Base-by-base conservation (phyloP, 2,113 vertebrate species). In the Butastur rufipennis region DNA sequence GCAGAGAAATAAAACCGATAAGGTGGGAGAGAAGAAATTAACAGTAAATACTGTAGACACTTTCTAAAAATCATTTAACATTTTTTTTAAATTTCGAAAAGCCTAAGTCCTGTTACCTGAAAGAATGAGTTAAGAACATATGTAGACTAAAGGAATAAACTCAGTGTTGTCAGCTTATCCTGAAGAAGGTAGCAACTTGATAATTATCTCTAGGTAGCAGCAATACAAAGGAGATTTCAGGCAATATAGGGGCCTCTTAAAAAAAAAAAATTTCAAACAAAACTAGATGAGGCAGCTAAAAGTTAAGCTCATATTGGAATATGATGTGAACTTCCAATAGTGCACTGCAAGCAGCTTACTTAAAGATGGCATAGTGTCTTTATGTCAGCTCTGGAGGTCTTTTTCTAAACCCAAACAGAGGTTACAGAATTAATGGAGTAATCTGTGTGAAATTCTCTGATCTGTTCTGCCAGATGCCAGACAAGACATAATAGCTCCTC, bases 391-490 rank as follows among this genome's bases (percentile, higher is more conserved):
- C 88, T 82, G 71, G 58, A 90, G 71, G 62, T 47, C 79, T 79
- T 63, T 56, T 74, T 27, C 78, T 63, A 58, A 91, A 31, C 62
- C 72, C 91, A 80, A 55, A 62, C 75, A 85, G 75, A 80, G 52
- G 58, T 75, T 52, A 61, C 6, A 21, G 82, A 58, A 45, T 81
- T 93, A 58, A 74, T 65, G 65, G 59, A 81, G 50, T 79, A 74
- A 92, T 90, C 65, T 70, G 50, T 56, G 65, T 82, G 88, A 93
- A 90, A 78, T 56, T 81, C 77, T 91, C 59, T 9, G 4, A 81
- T 95, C 78, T 81, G 31, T 47, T 78, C 78, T 81, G 87, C 92
- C 81, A 93, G 90, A 84, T 89, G 72, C 81, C 81, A 90, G 61
- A 73, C 61, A 74, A 74, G 88, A 79, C 82, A 81, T 85, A 92